Evolutionary conservation across 1,140 invertebrate genomes (phyloP), one percentile per base, ranked within the genome.

Genomic region (Cotesia glomerata): DNA sequence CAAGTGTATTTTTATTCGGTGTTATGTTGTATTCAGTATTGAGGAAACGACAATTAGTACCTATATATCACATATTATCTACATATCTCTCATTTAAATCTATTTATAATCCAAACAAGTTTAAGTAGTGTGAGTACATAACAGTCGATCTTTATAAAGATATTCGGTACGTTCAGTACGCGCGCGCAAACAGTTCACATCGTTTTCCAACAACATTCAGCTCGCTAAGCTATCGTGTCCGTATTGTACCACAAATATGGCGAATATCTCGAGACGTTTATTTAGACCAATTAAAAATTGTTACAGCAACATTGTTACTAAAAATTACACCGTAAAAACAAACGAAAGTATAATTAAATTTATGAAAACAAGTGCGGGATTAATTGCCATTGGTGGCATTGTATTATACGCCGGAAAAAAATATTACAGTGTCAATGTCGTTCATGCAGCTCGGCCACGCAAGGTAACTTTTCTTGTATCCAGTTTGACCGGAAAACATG

Each of bases 361-460:
- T n/a, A 61, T 72, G 2, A 72, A 68, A 11, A 74, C 64, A 51
- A 66, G 69, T 5, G 52, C 59, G 18, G 75, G 75, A 63, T 16
- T 79, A 3, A 32, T 81, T 26, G 68, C 75, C 0, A 56, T 70
- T 9, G 76, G 71, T 54, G 79, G 78, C 13, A 69, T 81, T 18
- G 72, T 75, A 7, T 16, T 79, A 26, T 64, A 77, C 11, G 4
- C 80, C 1, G 73, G 75, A 16, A 75, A 80, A 52, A 79, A 74
- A 16, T 80, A 74, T 26, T 59, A 58, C 32, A 73, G 59, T 69
- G 49, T 72, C 2, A 75, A 74, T 9, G 68, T 74, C 26, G 80
- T 82, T 8, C 67, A 82, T 56, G 81, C 82, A 61, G 74, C 77
- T 14, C 81, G 76, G 52, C 9, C 75, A 52, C 78, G 80, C 49